These are phyloP conservation scores for Drosophila santomea DNA, from an alignment of 1,140 invertebrate species.

Conservation along the genomic window DNA sequence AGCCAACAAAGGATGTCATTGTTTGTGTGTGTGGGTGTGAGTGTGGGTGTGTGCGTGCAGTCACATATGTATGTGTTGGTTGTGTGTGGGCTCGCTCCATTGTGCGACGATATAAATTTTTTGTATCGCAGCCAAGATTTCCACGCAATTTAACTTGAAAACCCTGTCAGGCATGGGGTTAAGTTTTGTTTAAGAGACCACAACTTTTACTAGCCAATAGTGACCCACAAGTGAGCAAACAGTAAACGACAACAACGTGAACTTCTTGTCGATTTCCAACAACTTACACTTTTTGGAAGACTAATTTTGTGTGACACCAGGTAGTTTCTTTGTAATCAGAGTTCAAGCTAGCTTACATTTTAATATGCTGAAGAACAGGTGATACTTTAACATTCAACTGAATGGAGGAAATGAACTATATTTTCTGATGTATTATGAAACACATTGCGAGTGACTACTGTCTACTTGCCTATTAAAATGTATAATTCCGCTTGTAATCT, in stretches of 20 bases:
- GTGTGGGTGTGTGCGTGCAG: slow-evolving; percentile 7
- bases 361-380: no score
- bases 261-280: neutral
- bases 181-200: slow-evolving; percentile 49
- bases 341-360: neutral
- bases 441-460: neutral
- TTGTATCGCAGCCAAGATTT: slow-evolving; percentile 77
- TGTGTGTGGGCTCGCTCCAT: slow-evolving; percentile 13
- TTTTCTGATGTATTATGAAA: neutral
- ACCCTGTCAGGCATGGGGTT: slow-evolving; percentile 67
- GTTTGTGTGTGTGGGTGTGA: slow-evolving; percentile 30
- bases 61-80: slow-evolving; percentile 24
- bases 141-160: slow-evolving; percentile 81
- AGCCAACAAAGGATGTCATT: slow-evolving; percentile 68
- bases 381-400: no score
- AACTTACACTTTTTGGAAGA: neutral
- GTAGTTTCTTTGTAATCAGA: neutral
- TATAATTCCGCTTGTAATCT: slow-evolving; percentile 9
- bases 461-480: neutral
- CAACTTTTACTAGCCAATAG: slow-evolving; percentile 39
- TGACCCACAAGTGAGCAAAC: slow-evolving; percentile 29
- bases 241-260: neutral
- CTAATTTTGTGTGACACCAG: neutral
- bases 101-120: slow-evolving; percentile 37
- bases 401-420: no score